Evolutionary conservation across 2,113 vertebrate species (phyloP).

Genomic region (Calidris pugnax): DNA sequence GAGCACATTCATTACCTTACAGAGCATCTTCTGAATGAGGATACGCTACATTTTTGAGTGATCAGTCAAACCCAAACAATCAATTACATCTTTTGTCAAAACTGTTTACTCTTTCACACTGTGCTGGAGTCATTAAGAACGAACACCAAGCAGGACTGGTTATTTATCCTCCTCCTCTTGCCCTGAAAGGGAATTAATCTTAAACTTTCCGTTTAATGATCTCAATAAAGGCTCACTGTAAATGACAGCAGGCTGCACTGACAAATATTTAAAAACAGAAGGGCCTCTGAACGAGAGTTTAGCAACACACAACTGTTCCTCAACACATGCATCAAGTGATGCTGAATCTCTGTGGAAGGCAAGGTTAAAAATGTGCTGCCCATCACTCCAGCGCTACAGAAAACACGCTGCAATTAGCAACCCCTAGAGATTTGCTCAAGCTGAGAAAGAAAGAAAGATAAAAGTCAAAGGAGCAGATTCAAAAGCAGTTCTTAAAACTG

Average conservation of each 20-base stretch:
- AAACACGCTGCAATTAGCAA: neutral
- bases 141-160: conserved; percentile 60
- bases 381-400: neutral
- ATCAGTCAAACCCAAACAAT: conserved; percentile 76
- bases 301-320: conserved; percentile 20
- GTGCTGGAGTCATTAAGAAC: conserved; percentile 75
- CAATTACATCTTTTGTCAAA: conserved; percentile 78
- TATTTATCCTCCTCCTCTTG: conserved; percentile 77
- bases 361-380: conserved; percentile 15
- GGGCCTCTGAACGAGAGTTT: conserved; percentile 16
- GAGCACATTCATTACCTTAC: conserved; percentile 55
- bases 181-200: conserved; percentile 78
- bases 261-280: conserved; percentile 68
- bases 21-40: conserved; percentile 56
- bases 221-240: conserved; percentile 65
- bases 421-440: neutral
- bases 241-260: conserved; percentile 46
- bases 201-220: conserved; percentile 75
- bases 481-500: conserved; percentile 8
- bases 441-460: neutral
- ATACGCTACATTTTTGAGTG: conserved; percentile 68
- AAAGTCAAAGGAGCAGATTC: neutral
- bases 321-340: neutral
- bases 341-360: neutral
- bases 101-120: conserved; percentile 82